A percentile compares a stretch with the other conserved stretches of the same genome.
These are phyloP conservation scores for Trichomycterus rosablanca DNA, from an alignment of 2,113 vertebrate species.

Conservation along the genomic window DNA sequence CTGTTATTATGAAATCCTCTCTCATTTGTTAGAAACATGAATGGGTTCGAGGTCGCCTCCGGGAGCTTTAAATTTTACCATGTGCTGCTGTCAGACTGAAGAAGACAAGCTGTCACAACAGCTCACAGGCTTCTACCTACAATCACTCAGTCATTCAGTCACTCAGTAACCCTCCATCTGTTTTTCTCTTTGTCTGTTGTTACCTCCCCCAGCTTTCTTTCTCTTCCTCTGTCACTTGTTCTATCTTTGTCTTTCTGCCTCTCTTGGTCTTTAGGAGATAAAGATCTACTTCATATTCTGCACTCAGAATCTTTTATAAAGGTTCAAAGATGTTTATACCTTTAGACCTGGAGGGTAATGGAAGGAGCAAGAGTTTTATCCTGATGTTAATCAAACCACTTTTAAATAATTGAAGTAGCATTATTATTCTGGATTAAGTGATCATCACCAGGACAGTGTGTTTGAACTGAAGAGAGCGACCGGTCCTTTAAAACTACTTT, in stretches of 20 bases:
- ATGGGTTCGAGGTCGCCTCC: conserved; percentile 8
- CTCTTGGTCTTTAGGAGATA: not conserved
- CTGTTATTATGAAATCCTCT: conserved; percentile 15
- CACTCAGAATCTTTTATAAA: too few species aligned
- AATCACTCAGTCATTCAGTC: conserved; percentile 5
- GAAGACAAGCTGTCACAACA: conserved; percentile 10
- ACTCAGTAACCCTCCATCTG: not conserved
- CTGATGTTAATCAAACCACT: too few species aligned
- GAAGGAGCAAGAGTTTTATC: too few species aligned
- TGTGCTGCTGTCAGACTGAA: not conserved
- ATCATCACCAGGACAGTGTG: too few species aligned
- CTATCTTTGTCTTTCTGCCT: conserved; percentile 6
- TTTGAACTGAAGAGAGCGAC: too few species aligned
- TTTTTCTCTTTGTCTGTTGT: not conserved
- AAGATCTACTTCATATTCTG: not conserved
- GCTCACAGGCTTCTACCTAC: conserved; percentile 1
- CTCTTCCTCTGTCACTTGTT: not conserved
- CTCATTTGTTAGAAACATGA: conserved; percentile 18
- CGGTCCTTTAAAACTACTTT: too few species aligned
- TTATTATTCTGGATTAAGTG: too few species aligned
- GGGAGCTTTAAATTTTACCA: conserved; percentile 1
- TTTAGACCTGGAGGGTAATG: too few species aligned
- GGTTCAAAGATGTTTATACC: too few species aligned
- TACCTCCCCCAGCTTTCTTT: not conserved
- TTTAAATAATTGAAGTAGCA: too few species aligned